Percentiles rank a stretch among this genome's conserved stretches.
Evolutionary conservation across 2,113 vertebrate species (phyloP).

Genomic region (Pteronura brasiliensis): DNA sequence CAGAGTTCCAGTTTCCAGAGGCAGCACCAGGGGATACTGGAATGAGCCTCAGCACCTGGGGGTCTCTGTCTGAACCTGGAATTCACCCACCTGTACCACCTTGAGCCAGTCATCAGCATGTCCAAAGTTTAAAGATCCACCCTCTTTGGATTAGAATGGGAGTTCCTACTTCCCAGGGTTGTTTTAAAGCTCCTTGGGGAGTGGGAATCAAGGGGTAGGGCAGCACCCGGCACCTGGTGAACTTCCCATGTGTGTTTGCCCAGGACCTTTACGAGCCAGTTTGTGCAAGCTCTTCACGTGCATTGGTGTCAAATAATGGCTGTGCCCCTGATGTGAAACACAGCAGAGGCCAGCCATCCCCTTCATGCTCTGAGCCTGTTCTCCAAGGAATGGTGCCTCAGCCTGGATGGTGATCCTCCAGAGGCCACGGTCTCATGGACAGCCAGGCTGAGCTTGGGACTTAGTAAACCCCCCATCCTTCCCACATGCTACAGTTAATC

Average conservation of each 20-base stretch:
- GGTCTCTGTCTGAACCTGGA: not conserved
- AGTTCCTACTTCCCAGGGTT: not conserved
- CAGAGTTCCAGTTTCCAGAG: not conserved
- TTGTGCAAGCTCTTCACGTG: too few species aligned
- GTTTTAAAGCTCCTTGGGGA: too few species aligned
- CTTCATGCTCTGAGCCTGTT: not conserved
- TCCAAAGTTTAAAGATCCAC: not conserved
- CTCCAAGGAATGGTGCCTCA: not conserved
- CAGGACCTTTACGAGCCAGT: accelerated
- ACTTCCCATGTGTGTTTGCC: not conserved
- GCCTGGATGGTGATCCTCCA: accelerated
- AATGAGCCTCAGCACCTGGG: too few species aligned
- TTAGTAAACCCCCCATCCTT: accelerated
- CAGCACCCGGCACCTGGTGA: not conserved
- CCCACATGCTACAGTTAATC: accelerated
- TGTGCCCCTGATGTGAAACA: not conserved
- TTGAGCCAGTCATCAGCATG: not conserved
- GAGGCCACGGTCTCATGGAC: accelerated
- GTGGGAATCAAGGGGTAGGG: not conserved
- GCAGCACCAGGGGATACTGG: not conserved
- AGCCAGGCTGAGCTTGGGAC: not conserved
- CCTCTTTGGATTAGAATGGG: not conserved
- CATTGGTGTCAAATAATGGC: accelerated
- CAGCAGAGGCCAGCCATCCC: not conserved
- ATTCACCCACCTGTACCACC: too few species aligned